These are phyloP conservation scores for Bemisia tabaci DNA, from an alignment of 1,140 invertebrate species.

Conservation along the genomic window DNA sequence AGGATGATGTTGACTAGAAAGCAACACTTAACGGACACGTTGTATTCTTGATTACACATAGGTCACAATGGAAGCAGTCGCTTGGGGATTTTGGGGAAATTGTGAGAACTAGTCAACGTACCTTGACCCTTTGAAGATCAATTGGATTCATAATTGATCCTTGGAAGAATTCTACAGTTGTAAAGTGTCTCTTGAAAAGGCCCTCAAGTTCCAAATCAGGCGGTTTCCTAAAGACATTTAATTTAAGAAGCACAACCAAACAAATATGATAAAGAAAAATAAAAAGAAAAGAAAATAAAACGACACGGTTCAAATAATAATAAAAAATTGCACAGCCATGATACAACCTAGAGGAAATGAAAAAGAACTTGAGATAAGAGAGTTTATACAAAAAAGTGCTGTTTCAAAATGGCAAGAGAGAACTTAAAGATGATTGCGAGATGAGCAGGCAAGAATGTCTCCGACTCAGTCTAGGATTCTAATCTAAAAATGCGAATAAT, in stretches of 20 bases:
- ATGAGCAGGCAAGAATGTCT: background rate
- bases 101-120: constrained; percentile 39
- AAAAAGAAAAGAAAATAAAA: constrained; percentile 14
- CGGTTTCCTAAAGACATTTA: constrained; percentile 52
- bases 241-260: constrained; percentile 21
- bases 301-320: constrained; percentile 7
- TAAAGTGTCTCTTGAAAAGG: constrained; percentile 98
- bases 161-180: constrained; percentile 99
- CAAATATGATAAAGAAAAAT: constrained; percentile 13
- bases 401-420: background rate
- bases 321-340: constrained; percentile 5
- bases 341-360: background rate
- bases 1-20: too few species aligned
- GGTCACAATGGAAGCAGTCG: too few species aligned
- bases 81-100: background rate
- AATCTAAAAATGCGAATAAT: background rate
- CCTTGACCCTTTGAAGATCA: constrained; percentile 97
- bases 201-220: constrained; percentile 96
- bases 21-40: too few species aligned
- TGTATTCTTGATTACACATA: too few species aligned
- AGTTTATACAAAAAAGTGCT: background rate
- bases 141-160: constrained; percentile 99
- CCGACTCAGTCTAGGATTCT: background rate
- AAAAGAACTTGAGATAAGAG: background rate
- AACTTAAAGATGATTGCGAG: background rate